These are phyloP conservation scores for Eilema caniola DNA, from an alignment of 2,888 invertebrate genomes.

Conservation along the genomic window DNA sequence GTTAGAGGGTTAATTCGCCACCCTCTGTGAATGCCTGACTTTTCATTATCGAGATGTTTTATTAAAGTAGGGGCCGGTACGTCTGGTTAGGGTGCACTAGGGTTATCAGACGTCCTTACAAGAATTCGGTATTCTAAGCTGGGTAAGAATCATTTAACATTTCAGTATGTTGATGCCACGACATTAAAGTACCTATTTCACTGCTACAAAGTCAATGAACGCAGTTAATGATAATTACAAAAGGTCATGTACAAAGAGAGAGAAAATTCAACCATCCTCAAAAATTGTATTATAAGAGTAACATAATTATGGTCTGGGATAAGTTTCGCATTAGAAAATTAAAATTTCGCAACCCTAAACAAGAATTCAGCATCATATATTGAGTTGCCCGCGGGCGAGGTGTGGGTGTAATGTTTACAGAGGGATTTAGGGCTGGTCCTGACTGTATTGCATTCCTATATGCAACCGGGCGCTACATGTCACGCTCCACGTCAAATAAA, in stretches of 20 bases:
- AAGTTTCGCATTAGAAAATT: background rate
- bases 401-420: constrained; percentile 79
- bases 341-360: constrained; percentile 49
- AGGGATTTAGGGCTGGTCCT: constrained; percentile 70
- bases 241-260: background rate
- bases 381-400: constrained; percentile 69
- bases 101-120: constrained; percentile 62
- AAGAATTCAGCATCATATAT: constrained; percentile 63
- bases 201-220: background rate
- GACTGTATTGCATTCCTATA: constrained; percentile 80
- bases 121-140: background rate
- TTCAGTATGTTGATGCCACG: background rate
- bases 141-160: background rate
- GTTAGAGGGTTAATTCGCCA: constrained; percentile 79
- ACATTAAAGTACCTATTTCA: background rate
- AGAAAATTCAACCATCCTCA: background rate
- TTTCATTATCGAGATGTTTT: constrained; percentile 88
- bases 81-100: constrained; percentile 70
- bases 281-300: too few relatives aligned
- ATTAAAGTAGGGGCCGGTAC: constrained; percentile 81
- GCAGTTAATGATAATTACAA: background rate
- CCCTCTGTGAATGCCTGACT: constrained; percentile 86
- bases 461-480: constrained; percentile 42
- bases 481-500: constrained; percentile 48
- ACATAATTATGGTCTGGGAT: background rate